phyloP scores from a whole-genome alignment of 53 echinoderm and acorn worm species.

The Luidia sarsii region DNA sequence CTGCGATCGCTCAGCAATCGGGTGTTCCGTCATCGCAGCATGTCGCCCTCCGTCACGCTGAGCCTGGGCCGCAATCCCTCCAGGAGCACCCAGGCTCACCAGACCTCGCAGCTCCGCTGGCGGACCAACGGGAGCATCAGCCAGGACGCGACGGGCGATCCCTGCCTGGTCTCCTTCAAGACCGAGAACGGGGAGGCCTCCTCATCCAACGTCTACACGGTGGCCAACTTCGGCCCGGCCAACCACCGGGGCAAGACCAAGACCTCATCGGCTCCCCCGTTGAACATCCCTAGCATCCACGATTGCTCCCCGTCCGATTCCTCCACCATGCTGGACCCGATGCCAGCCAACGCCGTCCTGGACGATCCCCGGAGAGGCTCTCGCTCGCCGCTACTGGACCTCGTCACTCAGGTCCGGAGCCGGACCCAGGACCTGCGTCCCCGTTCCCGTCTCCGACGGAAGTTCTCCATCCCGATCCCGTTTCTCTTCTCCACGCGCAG shows the following conservation, averaged over 20 bases:
- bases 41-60: conserved; percentile 47
- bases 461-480: conserved; percentile 44
- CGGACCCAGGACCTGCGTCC: not conserved
- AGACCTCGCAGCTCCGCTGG: conserved; percentile 47
- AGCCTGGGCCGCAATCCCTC: conserved; percentile 52
- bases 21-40: conserved; percentile 55
- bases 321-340: conserved; percentile 5
- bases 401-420: not conserved
- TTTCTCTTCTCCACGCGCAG: conserved; percentile 31
- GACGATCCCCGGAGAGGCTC: conserved; percentile 78
- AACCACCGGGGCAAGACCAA: not conserved
- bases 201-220: conserved; percentile 30
- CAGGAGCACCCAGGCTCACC: conserved; percentile 40
- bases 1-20: conserved; percentile 55
- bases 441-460: conserved; percentile 3
- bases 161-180: conserved; percentile 44
- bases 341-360: conserved; percentile 25
- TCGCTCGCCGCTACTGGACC: conserved; percentile 75
- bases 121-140: conserved; percentile 50
- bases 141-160: conserved; percentile 34
- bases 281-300: not conserved
- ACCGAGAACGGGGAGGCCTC: conserved; percentile 27
- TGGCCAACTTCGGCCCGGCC: not conserved
- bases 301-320: conserved; percentile 28
- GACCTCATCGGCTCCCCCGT: not conserved